These are phyloP conservation scores for Littorina saxatilis DNA, from an alignment of 1,140 invertebrate species.

Conservation along the genomic window DNA sequence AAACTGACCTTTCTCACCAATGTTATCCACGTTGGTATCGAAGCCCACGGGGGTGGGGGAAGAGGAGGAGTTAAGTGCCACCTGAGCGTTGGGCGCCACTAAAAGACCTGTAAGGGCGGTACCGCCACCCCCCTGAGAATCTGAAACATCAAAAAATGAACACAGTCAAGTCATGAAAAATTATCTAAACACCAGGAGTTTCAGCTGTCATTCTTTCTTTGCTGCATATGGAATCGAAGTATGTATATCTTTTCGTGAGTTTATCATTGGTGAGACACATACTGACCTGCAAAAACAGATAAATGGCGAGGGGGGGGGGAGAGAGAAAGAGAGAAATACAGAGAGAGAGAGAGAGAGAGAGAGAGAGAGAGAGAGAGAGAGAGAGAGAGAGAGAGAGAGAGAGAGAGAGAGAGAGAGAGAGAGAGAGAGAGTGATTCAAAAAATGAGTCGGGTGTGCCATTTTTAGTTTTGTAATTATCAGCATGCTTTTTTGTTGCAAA, in stretches of 20 bases:
- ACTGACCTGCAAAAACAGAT: not conserved
- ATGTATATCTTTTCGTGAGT: not conserved
- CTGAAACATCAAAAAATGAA: constrained; percentile 7
- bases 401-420: not conserved
- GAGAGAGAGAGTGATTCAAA: not conserved
- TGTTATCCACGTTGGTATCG: constrained; percentile 5
- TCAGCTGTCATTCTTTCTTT: not conserved
- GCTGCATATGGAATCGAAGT: not conserved
- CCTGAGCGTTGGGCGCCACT: constrained; percentile 58
- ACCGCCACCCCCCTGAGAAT: constrained; percentile 55
- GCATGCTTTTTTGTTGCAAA: not conserved
- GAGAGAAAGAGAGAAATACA: not conserved
- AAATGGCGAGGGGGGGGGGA: not conserved
- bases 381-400: not conserved
- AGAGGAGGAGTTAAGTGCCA: constrained; percentile 55
- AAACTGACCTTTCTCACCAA: constrained; percentile 49
- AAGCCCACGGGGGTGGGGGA: constrained; percentile 39
- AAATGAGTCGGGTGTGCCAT: not conserved
- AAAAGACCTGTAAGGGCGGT: constrained; percentile 60
- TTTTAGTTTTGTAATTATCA: not conserved
- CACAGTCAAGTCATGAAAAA: not conserved
- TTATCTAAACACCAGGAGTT: not conserved
- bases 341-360: not conserved
- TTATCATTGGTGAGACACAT: not conserved
- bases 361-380: constrained; percentile 3